A percentile compares a stretch with the other conserved stretches of the same genome.
Conservation (phyloP, 2,888 invertebrate species). For the Perdita meconis region DNA sequence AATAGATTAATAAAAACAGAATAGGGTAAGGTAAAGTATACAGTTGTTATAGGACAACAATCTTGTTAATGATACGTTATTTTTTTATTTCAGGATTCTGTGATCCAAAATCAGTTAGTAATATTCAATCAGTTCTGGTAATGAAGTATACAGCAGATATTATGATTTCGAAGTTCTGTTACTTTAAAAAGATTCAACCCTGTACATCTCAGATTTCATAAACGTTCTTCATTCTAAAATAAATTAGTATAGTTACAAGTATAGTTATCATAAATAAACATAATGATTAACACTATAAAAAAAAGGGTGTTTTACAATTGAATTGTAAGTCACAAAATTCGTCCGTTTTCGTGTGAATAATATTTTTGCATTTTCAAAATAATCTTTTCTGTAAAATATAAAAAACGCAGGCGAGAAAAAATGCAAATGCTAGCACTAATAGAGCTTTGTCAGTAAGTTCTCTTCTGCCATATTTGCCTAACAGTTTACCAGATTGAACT, state of each 20-base stretch:
- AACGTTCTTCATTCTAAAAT: conserved; percentile 5
- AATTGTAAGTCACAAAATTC: background rate
- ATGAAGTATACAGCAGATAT: conserved; percentile 20
- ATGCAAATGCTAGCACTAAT: conserved; percentile 93
- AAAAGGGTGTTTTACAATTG: conserved; percentile 12
- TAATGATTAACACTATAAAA: conserved; percentile 27
- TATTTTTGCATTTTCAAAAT: conserved; percentile 85
- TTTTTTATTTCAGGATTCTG: conserved; percentile 73
- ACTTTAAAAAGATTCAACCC: background rate
- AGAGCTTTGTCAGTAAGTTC: conserved; percentile 98
- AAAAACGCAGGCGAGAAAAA: conserved; percentile 95
- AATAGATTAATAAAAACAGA: too few species aligned
- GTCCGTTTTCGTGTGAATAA: background rate
- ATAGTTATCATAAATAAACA: background rate
- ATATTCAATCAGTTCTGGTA: conserved; percentile 75
- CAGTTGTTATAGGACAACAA: background rate
- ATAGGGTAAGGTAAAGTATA: too few species aligned
- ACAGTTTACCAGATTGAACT: conserved; percentile 94
- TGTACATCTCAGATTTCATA: background rate
- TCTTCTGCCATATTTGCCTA: conserved; percentile 96
- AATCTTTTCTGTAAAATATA: conserved; percentile 96
- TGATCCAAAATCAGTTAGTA: conserved; percentile 73
- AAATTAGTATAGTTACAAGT: conserved; percentile 23
- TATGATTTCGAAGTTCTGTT: background rate
- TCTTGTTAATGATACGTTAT: background rate